Evolutionary conservation across 2,113 vertebrate species (phyloP), one percentile per base, ranked within the genome.

Genomic region (Albula goreensis): DNA sequence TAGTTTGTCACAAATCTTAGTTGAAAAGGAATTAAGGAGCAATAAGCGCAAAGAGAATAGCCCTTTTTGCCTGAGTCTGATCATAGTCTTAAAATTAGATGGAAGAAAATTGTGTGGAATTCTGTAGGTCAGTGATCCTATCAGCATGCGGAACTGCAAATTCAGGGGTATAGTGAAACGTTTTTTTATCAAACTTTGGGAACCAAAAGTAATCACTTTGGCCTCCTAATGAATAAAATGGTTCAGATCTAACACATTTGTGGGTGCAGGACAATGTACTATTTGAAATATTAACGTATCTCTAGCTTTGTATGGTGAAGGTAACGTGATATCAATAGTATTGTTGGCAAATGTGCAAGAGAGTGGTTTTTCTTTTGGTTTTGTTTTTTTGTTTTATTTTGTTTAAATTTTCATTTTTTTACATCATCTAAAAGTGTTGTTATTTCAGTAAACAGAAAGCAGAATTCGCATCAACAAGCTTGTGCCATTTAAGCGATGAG

Each of bases 401-500:
- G 82, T 89, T 82, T 50, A 74, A 83, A 77, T 81, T 56, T 82
- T 90, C 51, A 50, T 15, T 87, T 89, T 92, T 94, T 90, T 93
- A 97, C 94, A 91, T 95, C 91, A 90, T 96, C 91, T 95, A 93
- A 96, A 93, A 96, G 93, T 93, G 92, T 95, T 95, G 94, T 96
- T 86, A 96, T 96, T 99, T 96, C 97, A 99, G 98, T 95, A 99
- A 99, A 99, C 97, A 98, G 98, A 98, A 99, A 96, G 92, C 88
- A 85, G 87, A 90, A 84, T 89, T 87, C 1, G 92, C 95, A 90
- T 96, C 96, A 96, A 95, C 96, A 97, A 95, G 93, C 95, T 89
- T 82, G 92, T 85, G 83, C 86, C 92, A 92, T 89, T 48, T 87
- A 83, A 90, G 92, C 91, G 93, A 93, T 89, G 2, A 86, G 53